Evolutionary conservation across 1,140 invertebrate genomes (phyloP).

Genomic region (Latrodectus geometricus): DNA sequence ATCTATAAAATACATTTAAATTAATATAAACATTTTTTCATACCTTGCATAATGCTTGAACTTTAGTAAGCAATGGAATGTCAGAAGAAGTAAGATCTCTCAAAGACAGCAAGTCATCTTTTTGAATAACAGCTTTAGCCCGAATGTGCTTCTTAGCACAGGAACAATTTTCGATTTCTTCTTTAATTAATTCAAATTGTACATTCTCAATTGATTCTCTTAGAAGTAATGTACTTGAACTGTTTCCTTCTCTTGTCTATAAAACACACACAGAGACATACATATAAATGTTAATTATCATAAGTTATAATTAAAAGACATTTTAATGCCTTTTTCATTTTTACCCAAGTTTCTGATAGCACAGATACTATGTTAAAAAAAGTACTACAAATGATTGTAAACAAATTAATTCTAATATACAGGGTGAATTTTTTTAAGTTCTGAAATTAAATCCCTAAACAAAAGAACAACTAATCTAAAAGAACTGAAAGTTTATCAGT

Average conservation of each 20-base stretch:
- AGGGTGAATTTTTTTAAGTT: neutral
- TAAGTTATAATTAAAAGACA: neutral
- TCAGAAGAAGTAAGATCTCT: constrained; percentile 19
- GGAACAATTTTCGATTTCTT: constrained; percentile 19
- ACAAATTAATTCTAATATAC: neutral
- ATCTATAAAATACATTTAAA: neutral
- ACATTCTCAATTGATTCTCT: neutral
- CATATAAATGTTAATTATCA: neutral
- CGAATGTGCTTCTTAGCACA: constrained; percentile 27
- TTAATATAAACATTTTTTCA: neutral
- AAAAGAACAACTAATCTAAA: neutral
- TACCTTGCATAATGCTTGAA: constrained; percentile 36
- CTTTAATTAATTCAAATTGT: constrained; percentile 27
- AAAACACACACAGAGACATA: neutral
- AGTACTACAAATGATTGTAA: neutral
- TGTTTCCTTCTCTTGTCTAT: neutral
- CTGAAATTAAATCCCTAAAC: neutral
- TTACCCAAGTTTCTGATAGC: neutral
- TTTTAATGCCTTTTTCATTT: neutral
- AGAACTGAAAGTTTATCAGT: too few relatives aligned
- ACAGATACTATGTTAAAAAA: neutral
- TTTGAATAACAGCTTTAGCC: constrained; percentile 1
- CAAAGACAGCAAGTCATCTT: constrained; percentile 10
- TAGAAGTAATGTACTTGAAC: neutral
- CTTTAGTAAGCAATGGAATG: constrained; percentile 22